Percentiles rank a stretch among this genome's conserved stretches.
phyloP scores from a whole-genome alignment of 2,113 vertebrate genomes.

The Isurus oxyrinchus region DNA sequence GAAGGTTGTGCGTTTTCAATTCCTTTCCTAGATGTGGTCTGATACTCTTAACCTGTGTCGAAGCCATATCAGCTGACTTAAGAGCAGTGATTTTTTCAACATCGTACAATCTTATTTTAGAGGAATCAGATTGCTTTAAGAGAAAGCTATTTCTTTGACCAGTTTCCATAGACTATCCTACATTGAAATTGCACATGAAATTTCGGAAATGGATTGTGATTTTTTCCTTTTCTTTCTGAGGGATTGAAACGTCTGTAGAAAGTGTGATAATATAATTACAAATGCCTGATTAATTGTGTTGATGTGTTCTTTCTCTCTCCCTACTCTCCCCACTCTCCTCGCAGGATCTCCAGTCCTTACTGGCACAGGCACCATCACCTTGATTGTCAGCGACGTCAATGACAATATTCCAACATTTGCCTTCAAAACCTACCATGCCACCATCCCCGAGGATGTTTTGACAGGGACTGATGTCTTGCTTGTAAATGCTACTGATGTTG shows the following conservation, averaged over 20 bases:
- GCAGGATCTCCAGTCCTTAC: slow-evolving; percentile 81
- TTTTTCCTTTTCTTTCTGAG: not conserved
- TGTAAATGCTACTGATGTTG: slow-evolving; percentile 82
- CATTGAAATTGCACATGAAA: not conserved
- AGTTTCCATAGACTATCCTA: not conserved
- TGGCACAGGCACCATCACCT: slow-evolving; percentile 79
- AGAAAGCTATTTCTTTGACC: not conserved
- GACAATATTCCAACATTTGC: slow-evolving; percentile 82
- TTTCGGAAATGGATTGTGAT: not conserved
- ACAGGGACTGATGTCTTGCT: slow-evolving; percentile 86
- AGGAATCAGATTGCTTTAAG: not conserved
- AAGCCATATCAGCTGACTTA: not conserved
- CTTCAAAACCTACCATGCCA: slow-evolving; percentile 69
- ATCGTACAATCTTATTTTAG: not conserved
- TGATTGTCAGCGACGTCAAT: slow-evolving; percentile 85
- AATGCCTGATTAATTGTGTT: not conserved
- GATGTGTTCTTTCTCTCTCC: slow-evolving; percentile 21
- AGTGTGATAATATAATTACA: not conserved
- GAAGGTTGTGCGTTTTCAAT: not conserved
- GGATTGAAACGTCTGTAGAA: not conserved
- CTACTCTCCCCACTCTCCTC: not conserved
- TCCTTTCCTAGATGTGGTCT: not conserved
- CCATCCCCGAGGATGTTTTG: slow-evolving; percentile 76
- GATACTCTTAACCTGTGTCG: not conserved
- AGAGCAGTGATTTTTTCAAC: not conserved